Base-by-base conservation (phyloP, 2,113 vertebrate species). In the Urocolius indicus region DNA sequence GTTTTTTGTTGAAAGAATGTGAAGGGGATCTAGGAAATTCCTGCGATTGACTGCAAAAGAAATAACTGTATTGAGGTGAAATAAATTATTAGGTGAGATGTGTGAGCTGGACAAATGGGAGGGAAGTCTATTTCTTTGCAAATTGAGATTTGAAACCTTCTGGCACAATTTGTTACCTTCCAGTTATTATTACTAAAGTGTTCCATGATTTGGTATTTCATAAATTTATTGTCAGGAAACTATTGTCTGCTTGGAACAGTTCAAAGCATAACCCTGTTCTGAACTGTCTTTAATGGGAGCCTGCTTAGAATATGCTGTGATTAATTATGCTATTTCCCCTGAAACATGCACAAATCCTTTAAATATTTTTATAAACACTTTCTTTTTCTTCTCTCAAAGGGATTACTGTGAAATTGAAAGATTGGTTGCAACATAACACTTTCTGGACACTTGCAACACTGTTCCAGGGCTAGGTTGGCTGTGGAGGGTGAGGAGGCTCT, bases 181-280 rank as follows among this genome's bases (percentile, higher is more conserved):
- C 83, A 62, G 87, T 65, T 94, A 68, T 58, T 66, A 55, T 84
- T 87, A 45, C 61, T 62, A 23, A 95, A 88, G 59, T 29, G 16
- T 86, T 96, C 94, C 81, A 5, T 78, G 54, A 75, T 84, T 87
- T 96, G 68, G 41, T 75, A 45, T 54, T 96, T 75, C 89, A 72
- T 45, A 78, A 84, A 63, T 93, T 82, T 95, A 45, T 87, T 89
- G 63, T 93, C 75, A 65, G 95, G 93, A 96, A 96, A 93, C 65
- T 77, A 45, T 74, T 62, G 55, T 96, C 86, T 95, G 85, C 78
- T 51, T 94, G 36, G 46, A 94, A 30, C 41, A 38, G 6, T 23
- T 46, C 16, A 52, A 43, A 51, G 41, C 34, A 17, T 75, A 65
- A 74, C 61, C 66, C 16, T 1, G 0, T 24, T 87, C n/a, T 73